Evolutionary conservation across 2,797 vertebrate genomes (phyloP), one percentile per base, ranked within the genome.

Genomic region (Micropoecilia bifurca): DNA sequence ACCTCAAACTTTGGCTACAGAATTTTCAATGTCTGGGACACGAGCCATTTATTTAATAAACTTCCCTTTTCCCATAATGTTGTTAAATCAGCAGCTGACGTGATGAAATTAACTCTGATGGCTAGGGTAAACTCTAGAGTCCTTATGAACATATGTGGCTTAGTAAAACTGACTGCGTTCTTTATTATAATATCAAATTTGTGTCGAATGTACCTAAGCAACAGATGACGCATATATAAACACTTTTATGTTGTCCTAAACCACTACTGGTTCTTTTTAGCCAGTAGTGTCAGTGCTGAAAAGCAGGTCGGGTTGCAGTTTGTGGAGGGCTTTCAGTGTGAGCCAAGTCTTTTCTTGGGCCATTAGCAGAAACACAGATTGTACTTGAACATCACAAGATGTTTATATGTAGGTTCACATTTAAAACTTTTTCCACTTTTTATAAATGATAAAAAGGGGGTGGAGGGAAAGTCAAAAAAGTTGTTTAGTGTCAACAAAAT

Each of bases 231-330:
- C 61, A 39, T 69, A 12, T 1, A 30, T 28, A 48, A 6, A 74
- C 4, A n/a, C 7, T n/a, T 45, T 13, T 55, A 22, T 6, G 71
- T 57, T 72, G 41, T 43, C 57, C 69, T 41, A 9, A 53, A 53
- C 7, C 22, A 41, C 6, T 39, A 25, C 50, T 36, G 2, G 53
- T 75, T 71, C 48, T 30, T 80, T 41, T 75, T 78, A 57, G 50
- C 66, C 39, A 30, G 39, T 79, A n/a, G 39, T 78, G 73, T 73
- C 13, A 53, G 47, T n/a, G 71, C 45, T 72, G 78, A 72, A 84
- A 66, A 83, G 72, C 76, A 46, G 89, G 71, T 88, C 76, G 73
- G 63, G 73, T 88, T 86, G 74, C 87, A 74, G 68, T 76, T 78
- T 77, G 39, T 76, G n/a, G 50, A 80, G 28, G 68, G n/a, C 33